These are phyloP conservation scores for Solenopsis invicta DNA, from an alignment of 1,140 invertebrate species.

Conservation along the genomic window DNA sequence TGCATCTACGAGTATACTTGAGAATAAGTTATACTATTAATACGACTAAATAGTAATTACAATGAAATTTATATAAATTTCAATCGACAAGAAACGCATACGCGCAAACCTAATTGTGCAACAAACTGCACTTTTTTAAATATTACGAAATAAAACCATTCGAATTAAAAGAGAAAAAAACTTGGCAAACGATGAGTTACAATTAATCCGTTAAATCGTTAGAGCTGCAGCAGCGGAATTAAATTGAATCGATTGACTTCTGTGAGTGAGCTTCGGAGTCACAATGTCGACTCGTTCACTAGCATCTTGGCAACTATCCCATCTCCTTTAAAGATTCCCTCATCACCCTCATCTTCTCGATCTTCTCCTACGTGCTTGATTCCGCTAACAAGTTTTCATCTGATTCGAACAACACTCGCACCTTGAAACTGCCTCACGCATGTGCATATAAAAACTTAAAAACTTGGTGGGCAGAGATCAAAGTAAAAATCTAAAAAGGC, in stretches of 20 bases:
- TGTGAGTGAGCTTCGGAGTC: conserved; percentile 10
- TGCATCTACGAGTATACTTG: too few relatives aligned
- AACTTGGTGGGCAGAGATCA: conserved; percentile 32
- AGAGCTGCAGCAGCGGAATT: neutral
- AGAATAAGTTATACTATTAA: too few relatives aligned
- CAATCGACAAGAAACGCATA: too few relatives aligned
- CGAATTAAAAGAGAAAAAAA: neutral
- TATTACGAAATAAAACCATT: too few relatives aligned
- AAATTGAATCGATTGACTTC: conserved; percentile 45
- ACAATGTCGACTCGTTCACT: conserved; percentile 48
- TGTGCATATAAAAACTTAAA: conserved; percentile 57
- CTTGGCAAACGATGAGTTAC: conserved; percentile 4
- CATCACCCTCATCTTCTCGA: neutral
- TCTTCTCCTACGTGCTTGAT: neutral
- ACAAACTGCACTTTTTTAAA: too few relatives aligned
- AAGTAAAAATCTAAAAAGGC: conserved; percentile 30
- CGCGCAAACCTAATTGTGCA: too few relatives aligned
- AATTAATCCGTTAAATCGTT: neutral
- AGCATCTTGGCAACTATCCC: neutral
- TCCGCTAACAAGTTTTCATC: conserved; percentile 32
- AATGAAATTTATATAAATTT: too few relatives aligned
- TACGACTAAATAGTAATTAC: too few relatives aligned
- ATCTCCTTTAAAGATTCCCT: conserved; percentile 44
- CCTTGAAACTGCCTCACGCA: neutral
- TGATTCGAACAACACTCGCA: conserved; percentile 21